Evolutionary conservation across 2,888 invertebrate species (phyloP), one percentile per base, ranked within the genome.

Genomic region (Pachliopta kotzebuea): DNA sequence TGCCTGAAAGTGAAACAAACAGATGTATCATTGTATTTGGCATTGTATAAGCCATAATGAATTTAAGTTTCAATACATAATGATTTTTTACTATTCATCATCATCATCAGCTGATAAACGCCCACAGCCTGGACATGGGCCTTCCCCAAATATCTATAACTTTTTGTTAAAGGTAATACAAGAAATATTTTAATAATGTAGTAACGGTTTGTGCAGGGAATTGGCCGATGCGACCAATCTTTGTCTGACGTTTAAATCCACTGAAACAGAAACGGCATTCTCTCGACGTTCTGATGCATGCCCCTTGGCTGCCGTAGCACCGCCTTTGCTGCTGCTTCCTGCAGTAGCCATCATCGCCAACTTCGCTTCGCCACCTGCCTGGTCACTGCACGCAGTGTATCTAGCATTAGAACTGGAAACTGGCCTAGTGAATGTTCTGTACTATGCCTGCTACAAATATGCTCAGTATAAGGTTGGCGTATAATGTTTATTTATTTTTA

Each of bases 261-360:
- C 71, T 62, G 84, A 80, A 14, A 81, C 83, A 52, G 92, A 92
- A 71, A 76, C 71, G 49, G 80, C 78, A 61, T 92, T 83, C 72
- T 75, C 77, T 49, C 77, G 81, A 18, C 84, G 90, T 23, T 75
- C 70, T 20, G 87, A 87, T 67, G 81, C 83, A 29, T 84, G 84
- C 67, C 92, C 90, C 2, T 73, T 88, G 60, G 81, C 86, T 9
- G 77, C 84, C 45, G 80, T 80, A 18, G 81, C 82, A 9, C 90
- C 92, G 4, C 88, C 91, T n/a, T 78, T 92, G 67, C 77, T 89
- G 71, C 80, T 91, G 60, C 74, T 90, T 59, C 89, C 92, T 18
- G 85, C 92, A 0, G 86, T 92, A 66, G 74, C 84, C 24, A 76
- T 79, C 60, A 77, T 90, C 53, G 81, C 83, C 55, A 78, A 76